Conservation (phyloP, 2,888 invertebrate genomes). For the Steromphala cineraria region DNA sequence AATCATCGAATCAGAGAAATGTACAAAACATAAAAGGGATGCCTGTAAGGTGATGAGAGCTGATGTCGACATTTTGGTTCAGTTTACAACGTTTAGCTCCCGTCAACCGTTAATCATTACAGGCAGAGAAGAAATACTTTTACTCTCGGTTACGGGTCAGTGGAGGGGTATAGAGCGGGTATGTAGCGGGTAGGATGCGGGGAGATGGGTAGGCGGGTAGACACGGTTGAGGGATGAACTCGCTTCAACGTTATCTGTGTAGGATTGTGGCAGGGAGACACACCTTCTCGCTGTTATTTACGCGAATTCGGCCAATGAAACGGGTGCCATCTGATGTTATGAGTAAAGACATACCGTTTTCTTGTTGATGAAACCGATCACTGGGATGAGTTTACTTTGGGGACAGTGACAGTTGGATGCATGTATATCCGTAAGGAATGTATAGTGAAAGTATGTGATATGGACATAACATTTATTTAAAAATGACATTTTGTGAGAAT, state of each 20-base stretch:
- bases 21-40: too few species aligned
- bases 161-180: neutral
- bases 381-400: too few species aligned
- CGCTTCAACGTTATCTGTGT: neutral
- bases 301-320: too few species aligned
- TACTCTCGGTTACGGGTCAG: neutral
- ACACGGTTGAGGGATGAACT: neutral
- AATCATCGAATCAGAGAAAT: too few species aligned
- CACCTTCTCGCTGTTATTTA: neutral
- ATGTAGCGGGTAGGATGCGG: constrained; percentile 1
- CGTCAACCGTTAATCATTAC: neutral
- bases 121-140: neutral
- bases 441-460: too few species aligned
- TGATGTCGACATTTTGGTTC: neutral
- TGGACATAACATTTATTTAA: too few species aligned
- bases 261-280: neutral
- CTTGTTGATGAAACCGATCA: neutral
- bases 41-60: too few species aligned
- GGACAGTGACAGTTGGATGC: too few species aligned
- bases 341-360: neutral
- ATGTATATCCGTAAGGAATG: too few species aligned
- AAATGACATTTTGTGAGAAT: neutral
- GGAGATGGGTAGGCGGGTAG: neutral
- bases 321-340: neutral
- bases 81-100: neutral